These are phyloP conservation scores for Tympanoctomys barrerae DNA, from an alignment of 2,797 vertebrate species.

Conservation along the genomic window DNA sequence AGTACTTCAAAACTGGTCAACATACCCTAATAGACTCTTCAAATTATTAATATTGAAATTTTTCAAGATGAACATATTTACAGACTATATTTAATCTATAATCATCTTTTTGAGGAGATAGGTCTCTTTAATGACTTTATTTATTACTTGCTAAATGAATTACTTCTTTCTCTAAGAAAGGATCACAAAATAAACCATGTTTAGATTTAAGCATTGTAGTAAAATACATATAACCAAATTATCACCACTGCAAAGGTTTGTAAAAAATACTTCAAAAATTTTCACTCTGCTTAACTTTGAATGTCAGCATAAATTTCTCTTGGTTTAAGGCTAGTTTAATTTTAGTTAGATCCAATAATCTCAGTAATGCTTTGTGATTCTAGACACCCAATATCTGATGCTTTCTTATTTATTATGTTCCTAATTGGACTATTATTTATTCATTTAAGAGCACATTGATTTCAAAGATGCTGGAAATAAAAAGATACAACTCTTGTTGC, in stretches of 20 bases:
- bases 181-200: slow-evolving; percentile 21
- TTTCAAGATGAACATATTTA: background rate
- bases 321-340: slow-evolving; percentile 15
- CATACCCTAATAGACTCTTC: background rate
- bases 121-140: background rate
- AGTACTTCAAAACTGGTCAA: background rate
- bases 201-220: slow-evolving; percentile 18
- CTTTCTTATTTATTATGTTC: slow-evolving; percentile 54
- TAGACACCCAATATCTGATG: background rate
- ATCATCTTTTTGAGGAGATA: background rate
- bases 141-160: background rate
- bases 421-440: slow-evolving; percentile 35
- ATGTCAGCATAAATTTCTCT: background rate
- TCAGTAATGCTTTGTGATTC: background rate
- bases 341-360: background rate
- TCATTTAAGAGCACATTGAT: background rate
- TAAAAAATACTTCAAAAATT: background rate
- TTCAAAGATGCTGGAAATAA: background rate
- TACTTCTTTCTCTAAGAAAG: slow-evolving; percentile 48
- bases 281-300: slow-evolving; percentile 9
- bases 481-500: too few relatives aligned
- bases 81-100: background rate
- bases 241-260: background rate
- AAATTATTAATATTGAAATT: background rate
- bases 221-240: background rate